Percentiles rank a stretch among this genome's conserved stretches.
These are phyloP conservation scores for Drosophila virilis DNA, from an alignment of 1,140 invertebrate species.

Conservation along the genomic window DNA sequence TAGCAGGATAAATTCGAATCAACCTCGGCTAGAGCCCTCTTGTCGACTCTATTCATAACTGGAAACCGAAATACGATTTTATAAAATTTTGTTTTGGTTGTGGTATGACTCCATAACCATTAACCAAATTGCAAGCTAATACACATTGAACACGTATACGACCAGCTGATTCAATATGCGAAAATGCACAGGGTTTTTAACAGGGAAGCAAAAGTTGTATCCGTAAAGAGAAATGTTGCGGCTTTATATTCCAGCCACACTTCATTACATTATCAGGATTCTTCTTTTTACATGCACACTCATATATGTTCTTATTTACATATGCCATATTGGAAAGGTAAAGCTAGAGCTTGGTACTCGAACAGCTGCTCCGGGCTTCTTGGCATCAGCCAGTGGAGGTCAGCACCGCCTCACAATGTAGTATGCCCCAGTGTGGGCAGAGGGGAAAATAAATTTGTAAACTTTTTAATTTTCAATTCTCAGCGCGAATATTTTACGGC, in stretches of 20 bases:
- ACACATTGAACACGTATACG: constrained; percentile 10
- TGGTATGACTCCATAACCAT: constrained; percentile 6
- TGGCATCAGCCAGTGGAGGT: constrained; percentile 12
- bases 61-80: not conserved
- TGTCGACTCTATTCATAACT: not conserved
- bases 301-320: not conserved
- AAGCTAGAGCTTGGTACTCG: not conserved
- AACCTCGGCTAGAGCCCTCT: no score
- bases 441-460: constrained; percentile 54
- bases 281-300: not conserved
- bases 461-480: constrained; percentile 81
- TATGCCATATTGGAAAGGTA: constrained; percentile 2
- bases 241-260: constrained; percentile 33
- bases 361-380: constrained; percentile 8
- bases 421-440: not conserved
- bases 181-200: not conserved
- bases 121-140: constrained; percentile 37
- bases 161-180: constrained; percentile 13
- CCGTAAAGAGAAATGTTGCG: constrained; percentile 8
- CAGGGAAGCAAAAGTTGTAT: not conserved
- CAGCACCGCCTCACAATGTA: constrained; percentile 7
- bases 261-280: constrained; percentile 42
- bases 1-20: no score
- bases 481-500: constrained; percentile 40
- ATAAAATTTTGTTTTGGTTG: not conserved